Base-by-base conservation (phyloP, 2,888 invertebrate genomes). In the Tetragonula carbonaria region DNA sequence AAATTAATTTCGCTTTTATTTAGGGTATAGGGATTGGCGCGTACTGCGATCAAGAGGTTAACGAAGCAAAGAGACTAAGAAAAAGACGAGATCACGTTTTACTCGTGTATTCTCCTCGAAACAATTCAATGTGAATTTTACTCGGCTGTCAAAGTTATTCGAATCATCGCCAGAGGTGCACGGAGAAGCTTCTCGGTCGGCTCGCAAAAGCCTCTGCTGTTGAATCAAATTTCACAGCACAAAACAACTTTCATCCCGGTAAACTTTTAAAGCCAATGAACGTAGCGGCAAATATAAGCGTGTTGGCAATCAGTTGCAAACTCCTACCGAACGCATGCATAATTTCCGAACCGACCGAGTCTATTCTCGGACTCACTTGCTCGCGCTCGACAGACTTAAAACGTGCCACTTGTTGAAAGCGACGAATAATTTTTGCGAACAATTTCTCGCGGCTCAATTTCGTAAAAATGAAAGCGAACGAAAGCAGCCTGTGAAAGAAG, bases 271-370 rank as follows among this genome's bases (percentile, higher is more conserved):
- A 65, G 18, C 33, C 28, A 65, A 74, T 51, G 65, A 33, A 33
- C 18, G 53, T 65, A 50, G n/a, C 28, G 28, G 28, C 63, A 63
- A 28, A 63, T 65, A 38, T 74, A 74, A 74, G 45, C 63, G n/a
- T 11, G 74, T 65, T 74, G n/a, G 53, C 74, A 63, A 65, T 74
- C 74, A 65, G 21, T 51, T 28, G 50, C n/a, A 28, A 62, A 74
- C 63, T 51, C 53, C 65, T 33, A 16, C 18, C 4, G 53, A 14
- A 45, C 59, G 18, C 23, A 23, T 16, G n/a, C 13, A 8, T 38
- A 45, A 59, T 38, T 65, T n/a, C 16, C 16, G 21, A 33, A 3
- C 2, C 21, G 11, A 63, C 16, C 11, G n/a, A 65, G 21, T 16
- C n/a, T 33, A 18, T 45, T 16, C 51, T 5, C 50, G n/a, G 4